A percentile compares a stretch with the other conserved stretches of the same genome.
These are phyloP conservation scores for Acropora tenuis DNA, from an alignment of 64 coral and sea anemone species.

Conservation along the genomic window DNA sequence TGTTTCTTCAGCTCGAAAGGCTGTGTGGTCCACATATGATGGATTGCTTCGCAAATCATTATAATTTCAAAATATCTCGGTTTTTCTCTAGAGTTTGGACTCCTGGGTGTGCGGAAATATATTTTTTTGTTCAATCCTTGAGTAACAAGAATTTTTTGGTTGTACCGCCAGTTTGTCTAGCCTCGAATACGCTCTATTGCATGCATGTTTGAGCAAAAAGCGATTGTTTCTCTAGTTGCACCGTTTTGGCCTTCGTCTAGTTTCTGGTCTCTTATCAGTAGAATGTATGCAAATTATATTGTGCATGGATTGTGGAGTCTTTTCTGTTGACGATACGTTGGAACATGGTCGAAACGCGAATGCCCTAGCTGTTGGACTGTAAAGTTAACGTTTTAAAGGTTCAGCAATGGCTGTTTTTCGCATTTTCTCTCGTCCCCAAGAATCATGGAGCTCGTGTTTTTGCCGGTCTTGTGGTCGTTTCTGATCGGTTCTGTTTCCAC, in stretches of 20 bases:
- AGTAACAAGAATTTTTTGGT: constrained; percentile 16
- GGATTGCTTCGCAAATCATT: constrained; percentile 49
- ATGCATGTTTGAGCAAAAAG: background rate
- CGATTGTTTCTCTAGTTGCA: background rate
- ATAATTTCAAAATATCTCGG: constrained; percentile 25
- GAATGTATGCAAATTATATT: background rate
- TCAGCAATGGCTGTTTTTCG: background rate
- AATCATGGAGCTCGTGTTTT: background rate
- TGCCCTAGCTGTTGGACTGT: background rate
- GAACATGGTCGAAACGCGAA: constrained; percentile 1
- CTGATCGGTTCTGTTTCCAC: background rate
- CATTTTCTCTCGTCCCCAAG: background rate
- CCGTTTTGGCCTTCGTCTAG: background rate
- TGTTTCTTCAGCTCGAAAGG: constrained; percentile 17
- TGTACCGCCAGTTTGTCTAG: background rate
- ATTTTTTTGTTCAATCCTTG: constrained; percentile 44
- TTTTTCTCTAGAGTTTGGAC: constrained; percentile 59
- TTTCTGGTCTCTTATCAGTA: background rate
- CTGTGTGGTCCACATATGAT: constrained; percentile 46
- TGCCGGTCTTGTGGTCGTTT: background rate
- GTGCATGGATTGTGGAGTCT: background rate
- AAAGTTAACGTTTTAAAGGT: background rate
- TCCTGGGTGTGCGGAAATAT: background rate
- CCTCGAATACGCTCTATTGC: background rate
- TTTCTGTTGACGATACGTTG: background rate